Conservation (phyloP, 2,888 invertebrate species). For the Unio pictorum region DNA sequence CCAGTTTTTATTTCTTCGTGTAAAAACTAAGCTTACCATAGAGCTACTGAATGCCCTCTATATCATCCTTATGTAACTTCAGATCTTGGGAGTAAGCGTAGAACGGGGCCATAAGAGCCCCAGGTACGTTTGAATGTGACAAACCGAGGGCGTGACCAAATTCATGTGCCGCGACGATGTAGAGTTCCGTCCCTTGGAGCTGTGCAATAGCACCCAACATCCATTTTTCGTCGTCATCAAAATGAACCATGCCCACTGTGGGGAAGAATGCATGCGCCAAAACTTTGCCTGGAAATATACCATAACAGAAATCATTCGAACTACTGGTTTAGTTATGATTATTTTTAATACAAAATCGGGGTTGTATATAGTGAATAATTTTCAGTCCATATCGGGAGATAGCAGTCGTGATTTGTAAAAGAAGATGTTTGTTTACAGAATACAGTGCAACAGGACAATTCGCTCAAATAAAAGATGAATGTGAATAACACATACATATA, state of each 20-base stretch:
- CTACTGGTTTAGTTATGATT: too few relatives aligned
- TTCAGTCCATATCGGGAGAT: too few relatives aligned
- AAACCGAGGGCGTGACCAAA: conserved; percentile 68
- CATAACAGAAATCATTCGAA: too few relatives aligned
- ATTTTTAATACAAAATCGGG: too few relatives aligned
- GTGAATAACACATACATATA: too few relatives aligned
- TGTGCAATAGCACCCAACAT: conserved; percentile 34
- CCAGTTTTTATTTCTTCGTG: too few relatives aligned
- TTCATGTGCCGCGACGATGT: conserved; percentile 66
- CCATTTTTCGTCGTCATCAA: conserved; percentile 66
- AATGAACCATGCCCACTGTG: conserved; percentile 64
- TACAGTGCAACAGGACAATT: too few relatives aligned
- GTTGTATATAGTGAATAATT: too few relatives aligned
- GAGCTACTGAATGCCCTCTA: conserved; percentile 55
- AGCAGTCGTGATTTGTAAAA: too few relatives aligned
- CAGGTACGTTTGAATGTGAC: conserved; percentile 57
- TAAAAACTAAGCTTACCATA: conserved; percentile 49
- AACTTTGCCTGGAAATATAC: conserved; percentile 41
- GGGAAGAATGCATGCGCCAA: conserved; percentile 68
- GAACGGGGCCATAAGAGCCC: conserved; percentile 67
- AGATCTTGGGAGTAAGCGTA: conserved; percentile 62
- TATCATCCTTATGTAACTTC: conserved; percentile 57
- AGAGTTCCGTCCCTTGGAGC: conserved; percentile 45
- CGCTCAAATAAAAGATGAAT: too few relatives aligned
- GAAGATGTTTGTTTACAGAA: too few relatives aligned